Evolutionary conservation across 2,888 invertebrate genomes (phyloP), one percentile per base, ranked within the genome.

Genomic region (Drosophila mulleri): DNA sequence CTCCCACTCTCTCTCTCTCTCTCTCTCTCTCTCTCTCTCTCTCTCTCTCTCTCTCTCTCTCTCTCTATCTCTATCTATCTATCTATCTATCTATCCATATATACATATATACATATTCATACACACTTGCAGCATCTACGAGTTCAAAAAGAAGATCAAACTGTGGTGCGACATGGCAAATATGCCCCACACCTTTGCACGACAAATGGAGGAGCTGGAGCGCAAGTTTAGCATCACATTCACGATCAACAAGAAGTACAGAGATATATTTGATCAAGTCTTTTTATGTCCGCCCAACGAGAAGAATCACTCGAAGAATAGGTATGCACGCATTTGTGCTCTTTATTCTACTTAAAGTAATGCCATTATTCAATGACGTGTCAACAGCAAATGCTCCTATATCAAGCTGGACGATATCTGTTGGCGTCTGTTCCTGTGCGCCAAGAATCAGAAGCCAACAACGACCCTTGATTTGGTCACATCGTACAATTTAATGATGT

Each of bases 121-220:
- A 14, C 20, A 12, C 77, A 81, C 79, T 94, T 94, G 71, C 93
- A 98, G 98, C 91, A 94, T 99, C 72, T 96, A 97, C 72, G 97
- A 98, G 89, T 99, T 99, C 93, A 98, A 99, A 91, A 95, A 95
- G 77, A 98, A 98, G 94, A 98, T 98, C 90, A 96, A 97, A 91
- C 96, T 96, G 90, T 99, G 99, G 99, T 96, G 97, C 71, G 98
- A 98, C 88, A 98, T 99, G 98, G 96, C 98, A 1, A 96, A 96
- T 77, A 95, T 98, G 93, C 95, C 98, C 0, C 95, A 95, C 82
- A 96, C 97, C 66, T 97, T 98, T 91, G 94, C 96, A 70, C 95
- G 95, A 53, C 97, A 97, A 92, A 96, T 99, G 66, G 96, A 97
- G 71, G 95, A 96, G 71, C 93, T 99, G 67, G 97, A 99, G 90